Conservation (phyloP, 2,888 invertebrate genomes). For the Megamerina dolium region DNA sequence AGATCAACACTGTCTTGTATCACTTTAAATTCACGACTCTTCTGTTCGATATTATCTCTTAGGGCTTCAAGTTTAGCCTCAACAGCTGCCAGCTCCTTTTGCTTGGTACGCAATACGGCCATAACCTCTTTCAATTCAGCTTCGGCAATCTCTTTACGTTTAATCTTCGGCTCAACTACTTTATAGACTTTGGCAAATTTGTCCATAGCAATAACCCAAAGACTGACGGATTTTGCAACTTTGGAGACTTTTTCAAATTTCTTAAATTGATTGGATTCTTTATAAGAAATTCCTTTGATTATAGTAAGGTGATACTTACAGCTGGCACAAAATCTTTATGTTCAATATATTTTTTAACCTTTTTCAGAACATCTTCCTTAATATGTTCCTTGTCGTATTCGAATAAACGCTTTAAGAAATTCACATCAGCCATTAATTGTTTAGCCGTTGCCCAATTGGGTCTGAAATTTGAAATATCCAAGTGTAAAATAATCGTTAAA, state of each 20-base stretch:
- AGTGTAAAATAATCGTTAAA: conserved; percentile 1
- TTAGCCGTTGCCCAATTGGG: conserved; percentile 85
- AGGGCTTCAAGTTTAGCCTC: conserved; percentile 59
- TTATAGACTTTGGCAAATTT: conserved; percentile 80
- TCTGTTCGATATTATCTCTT: conserved; percentile 61
- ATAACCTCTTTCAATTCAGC: conserved; percentile 69
- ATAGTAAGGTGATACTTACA: conserved; percentile 35
- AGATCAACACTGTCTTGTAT: conserved; percentile 69
- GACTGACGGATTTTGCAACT: conserved; percentile 84
- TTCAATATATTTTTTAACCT: conserved; percentile 74
- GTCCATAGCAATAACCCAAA: conserved; percentile 90
- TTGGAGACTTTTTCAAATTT: conserved; percentile 77
- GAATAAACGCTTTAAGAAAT: conserved; percentile 74
- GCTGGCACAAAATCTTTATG: conserved; percentile 83
- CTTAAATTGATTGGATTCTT: neutral
- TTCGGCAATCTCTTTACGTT: conserved; percentile 71
- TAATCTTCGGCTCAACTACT: conserved; percentile 82
- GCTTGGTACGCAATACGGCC: conserved; percentile 70
- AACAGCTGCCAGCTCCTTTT: conserved; percentile 73
- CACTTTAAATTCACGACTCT: conserved; percentile 68
- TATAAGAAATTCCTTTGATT: neutral
- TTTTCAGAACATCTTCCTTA: conserved; percentile 66
- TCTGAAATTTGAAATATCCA: too few species aligned
- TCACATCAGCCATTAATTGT: conserved; percentile 70
- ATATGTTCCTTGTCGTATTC: conserved; percentile 87